phyloP scores from a whole-genome alignment of 1,140 invertebrate species.

The Lepidurus packardi region DNA sequence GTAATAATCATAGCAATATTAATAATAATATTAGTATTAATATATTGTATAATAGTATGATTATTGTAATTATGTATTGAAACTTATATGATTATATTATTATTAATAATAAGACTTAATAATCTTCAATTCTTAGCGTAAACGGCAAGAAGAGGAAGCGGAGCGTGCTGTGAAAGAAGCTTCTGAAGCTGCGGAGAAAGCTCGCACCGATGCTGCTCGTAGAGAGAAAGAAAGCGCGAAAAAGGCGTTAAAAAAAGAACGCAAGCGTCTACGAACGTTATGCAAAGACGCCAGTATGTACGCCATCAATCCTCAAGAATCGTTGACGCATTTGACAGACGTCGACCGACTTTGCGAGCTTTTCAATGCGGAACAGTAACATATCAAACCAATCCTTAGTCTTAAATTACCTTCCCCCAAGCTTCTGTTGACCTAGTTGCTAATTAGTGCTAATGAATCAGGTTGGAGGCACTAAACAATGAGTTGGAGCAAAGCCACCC shows the following conservation, averaged over 20 bases:
- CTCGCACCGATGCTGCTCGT: slow-evolving; percentile 68
- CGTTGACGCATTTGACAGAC: slow-evolving; percentile 75
- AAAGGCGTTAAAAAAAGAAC: slow-evolving; percentile 74
- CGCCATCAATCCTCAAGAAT: slow-evolving; percentile 63
- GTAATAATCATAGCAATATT: neutral
- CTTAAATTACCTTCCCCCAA: slow-evolving; percentile 27
- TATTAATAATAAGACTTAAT: neutral
- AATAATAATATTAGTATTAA: slow-evolving; percentile 1
- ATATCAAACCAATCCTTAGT: slow-evolving; percentile 24
- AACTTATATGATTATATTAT: too few relatives aligned
- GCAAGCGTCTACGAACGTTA: slow-evolving; percentile 74
- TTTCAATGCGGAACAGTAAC: slow-evolving; percentile 49
- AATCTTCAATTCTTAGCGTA: slow-evolving; percentile 30
- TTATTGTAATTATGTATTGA: too few relatives aligned
- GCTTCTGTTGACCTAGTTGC: neutral
- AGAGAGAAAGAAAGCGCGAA: slow-evolving; percentile 80
- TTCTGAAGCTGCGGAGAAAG: slow-evolving; percentile 71
- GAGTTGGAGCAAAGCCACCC: slow-evolving; percentile 50
- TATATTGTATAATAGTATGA: neutral
- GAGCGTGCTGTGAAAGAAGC: slow-evolving; percentile 70
- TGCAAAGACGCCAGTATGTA: slow-evolving; percentile 88
- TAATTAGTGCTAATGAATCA: slow-evolving; percentile 46
- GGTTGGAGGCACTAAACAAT: slow-evolving; percentile 71
- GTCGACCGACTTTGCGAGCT: slow-evolving; percentile 84
- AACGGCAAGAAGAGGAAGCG: slow-evolving; percentile 54